A percentile compares a stretch with the other conserved stretches of the same genome.
Evolutionary conservation across 1,140 invertebrate genomes (phyloP).

Genomic region (Brachionus angularis): DNA sequence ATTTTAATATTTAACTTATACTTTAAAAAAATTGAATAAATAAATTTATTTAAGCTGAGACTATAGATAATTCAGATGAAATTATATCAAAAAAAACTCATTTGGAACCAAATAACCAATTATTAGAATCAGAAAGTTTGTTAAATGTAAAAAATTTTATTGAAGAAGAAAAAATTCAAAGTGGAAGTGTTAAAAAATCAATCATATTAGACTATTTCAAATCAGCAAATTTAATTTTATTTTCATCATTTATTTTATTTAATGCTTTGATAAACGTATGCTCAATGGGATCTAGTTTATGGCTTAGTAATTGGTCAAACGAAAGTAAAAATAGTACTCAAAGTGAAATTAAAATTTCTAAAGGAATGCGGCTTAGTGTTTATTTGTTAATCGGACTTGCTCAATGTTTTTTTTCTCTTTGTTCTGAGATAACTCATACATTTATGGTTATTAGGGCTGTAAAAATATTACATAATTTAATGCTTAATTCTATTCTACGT

Average conservation of each 20-base stretch:
- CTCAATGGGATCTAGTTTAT: conserved; percentile 22
- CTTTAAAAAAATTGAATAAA: no score
- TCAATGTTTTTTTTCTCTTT: conserved; percentile 4
- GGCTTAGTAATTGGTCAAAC: no score
- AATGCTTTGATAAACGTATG: conserved; percentile 1
- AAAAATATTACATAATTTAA: conserved; percentile 14
- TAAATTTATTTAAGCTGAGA: no score
- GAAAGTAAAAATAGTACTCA: no score
- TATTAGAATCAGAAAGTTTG: not conserved
- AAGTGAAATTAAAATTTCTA: no score
- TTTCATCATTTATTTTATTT: conserved; percentile 16
- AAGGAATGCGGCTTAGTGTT: no score
- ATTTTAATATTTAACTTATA: not conserved
- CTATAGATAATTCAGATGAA: no score
- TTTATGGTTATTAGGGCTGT: conserved; percentile 33
- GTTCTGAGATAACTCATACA: conserved; percentile 5
- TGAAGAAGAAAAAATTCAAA: conserved; percentile 16
- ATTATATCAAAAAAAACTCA: not conserved
- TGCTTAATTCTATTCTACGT: conserved; percentile 63
- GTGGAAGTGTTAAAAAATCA: conserved; percentile 24
- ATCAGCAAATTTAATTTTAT: not conserved
- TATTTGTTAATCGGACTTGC: not conserved
- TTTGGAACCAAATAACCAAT: not conserved
- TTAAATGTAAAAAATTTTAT: conserved; percentile 35
- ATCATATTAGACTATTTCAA: not conserved